A percentile compares a stretch with the other conserved stretches of the same genome.
phyloP scores from a whole-genome alignment of 2,113 vertebrate genomes.

The Lophotis ruficrista region DNA sequence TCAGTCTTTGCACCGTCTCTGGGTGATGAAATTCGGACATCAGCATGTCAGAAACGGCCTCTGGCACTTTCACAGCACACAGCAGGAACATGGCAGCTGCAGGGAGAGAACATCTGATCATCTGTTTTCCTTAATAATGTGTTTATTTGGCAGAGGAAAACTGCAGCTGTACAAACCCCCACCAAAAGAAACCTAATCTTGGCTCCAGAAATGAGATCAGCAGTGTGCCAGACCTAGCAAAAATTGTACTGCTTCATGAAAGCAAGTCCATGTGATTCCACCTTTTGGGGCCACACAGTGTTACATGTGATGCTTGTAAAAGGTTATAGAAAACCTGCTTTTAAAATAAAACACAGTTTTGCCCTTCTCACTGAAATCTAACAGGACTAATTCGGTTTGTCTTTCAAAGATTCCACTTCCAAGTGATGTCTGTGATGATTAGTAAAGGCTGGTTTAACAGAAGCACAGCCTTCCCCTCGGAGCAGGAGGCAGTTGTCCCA shows the following conservation, averaged over 20 bases:
- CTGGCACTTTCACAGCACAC: conserved; percentile 96
- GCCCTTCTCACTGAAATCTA: background rate
- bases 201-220: background rate
- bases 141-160: background rate
- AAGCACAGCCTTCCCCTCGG: background rate
- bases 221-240: background rate
- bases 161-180: background rate
- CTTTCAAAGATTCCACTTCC: background rate
- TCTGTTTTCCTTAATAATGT: background rate
- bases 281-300: background rate
- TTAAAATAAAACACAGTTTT: background rate
- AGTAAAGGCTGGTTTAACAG: background rate
- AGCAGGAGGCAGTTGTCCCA: background rate
- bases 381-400: background rate
- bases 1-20: conserved; percentile 93
- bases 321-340: background rate
- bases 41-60: conserved; percentile 95
- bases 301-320: background rate
- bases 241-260: background rate
- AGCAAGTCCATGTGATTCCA: background rate
- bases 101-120: conserved; percentile 23
- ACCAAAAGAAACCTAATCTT: background rate
- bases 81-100: conserved; percentile 98
- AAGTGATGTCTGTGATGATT: background rate
- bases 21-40: conserved; percentile 97